Percentiles rank a stretch among this genome's conserved stretches.
Conservation (phyloP, 35 echinoderm and acorn worm genomes). For the Strongylocentrotus purpuratus region DNA sequence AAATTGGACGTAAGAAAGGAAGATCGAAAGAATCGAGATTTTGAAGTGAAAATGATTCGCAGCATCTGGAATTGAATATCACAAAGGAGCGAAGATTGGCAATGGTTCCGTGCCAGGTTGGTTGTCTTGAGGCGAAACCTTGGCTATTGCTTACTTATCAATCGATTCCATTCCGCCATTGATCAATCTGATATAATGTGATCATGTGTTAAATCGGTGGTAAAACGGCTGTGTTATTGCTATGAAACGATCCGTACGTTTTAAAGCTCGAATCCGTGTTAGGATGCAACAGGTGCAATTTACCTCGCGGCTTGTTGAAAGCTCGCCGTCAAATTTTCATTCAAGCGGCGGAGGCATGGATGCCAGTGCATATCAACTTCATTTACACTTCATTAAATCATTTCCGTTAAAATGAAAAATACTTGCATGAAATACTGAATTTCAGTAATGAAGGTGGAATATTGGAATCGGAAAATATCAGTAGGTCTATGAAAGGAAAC, state of each 20-base stretch:
- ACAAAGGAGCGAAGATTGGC: neutral
- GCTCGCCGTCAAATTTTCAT: too few relatives aligned
- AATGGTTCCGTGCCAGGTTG: neutral
- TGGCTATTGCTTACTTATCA: neutral
- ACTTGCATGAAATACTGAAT: too few relatives aligned
- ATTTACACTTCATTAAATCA: neutral
- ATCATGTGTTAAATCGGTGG: slow-evolving; percentile 8
- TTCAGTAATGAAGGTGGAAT: too few relatives aligned
- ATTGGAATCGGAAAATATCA: too few relatives aligned
- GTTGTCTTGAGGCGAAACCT: neutral
- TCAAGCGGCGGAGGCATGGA: too few relatives aligned
- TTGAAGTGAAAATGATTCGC: neutral
- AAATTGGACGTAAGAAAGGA: neutral
- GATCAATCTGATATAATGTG: neutral
- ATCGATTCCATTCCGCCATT: slow-evolving; percentile 1
- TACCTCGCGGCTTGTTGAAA: too few relatives aligned
- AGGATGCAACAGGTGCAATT: neutral
- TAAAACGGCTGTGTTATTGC: neutral
- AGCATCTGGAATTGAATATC: neutral
- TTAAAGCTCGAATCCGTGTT: neutral
- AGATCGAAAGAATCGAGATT: neutral
- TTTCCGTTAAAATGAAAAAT: too few relatives aligned
- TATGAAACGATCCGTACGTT: neutral
- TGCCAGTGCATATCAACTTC: neutral
- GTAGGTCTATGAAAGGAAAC: too few relatives aligned